Percentiles rank a stretch among this genome's conserved stretches.
These are phyloP conservation scores for Malurus melanocephalus DNA, from an alignment of 2,113 vertebrate genomes.

Conservation along the genomic window DNA sequence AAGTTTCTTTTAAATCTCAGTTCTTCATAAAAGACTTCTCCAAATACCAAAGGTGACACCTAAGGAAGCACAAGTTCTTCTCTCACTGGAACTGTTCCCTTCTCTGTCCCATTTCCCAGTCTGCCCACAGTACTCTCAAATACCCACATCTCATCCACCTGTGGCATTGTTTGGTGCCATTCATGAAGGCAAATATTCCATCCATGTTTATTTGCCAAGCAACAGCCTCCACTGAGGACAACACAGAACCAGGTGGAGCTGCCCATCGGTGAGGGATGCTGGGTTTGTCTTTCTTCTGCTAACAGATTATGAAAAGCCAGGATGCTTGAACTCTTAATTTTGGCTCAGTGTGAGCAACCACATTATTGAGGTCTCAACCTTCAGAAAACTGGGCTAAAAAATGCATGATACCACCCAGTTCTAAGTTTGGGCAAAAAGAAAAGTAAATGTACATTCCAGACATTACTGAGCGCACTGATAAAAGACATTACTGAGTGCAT, in stretches of 20 bases:
- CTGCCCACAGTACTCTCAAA: background rate
- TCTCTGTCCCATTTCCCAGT: background rate
- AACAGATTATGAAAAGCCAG: background rate
- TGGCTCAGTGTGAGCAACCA: background rate
- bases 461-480: background rate
- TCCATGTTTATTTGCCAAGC: background rate
- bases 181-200: background rate
- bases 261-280: rapidly evolving
- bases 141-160: background rate
- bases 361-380: background rate
- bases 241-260: rapidly evolving
- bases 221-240: background rate
- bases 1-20: background rate
- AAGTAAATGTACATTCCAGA: background rate
- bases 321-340: background rate
- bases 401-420: background rate
- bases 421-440: background rate
- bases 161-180: background rate
- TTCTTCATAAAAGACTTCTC: background rate
- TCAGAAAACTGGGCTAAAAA: background rate
- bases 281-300: background rate
- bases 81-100: background rate
- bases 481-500: background rate
- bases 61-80: background rate
- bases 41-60: background rate